Conservation (phyloP, 2,888 invertebrate species). For the Drosophila neonasuta region DNA sequence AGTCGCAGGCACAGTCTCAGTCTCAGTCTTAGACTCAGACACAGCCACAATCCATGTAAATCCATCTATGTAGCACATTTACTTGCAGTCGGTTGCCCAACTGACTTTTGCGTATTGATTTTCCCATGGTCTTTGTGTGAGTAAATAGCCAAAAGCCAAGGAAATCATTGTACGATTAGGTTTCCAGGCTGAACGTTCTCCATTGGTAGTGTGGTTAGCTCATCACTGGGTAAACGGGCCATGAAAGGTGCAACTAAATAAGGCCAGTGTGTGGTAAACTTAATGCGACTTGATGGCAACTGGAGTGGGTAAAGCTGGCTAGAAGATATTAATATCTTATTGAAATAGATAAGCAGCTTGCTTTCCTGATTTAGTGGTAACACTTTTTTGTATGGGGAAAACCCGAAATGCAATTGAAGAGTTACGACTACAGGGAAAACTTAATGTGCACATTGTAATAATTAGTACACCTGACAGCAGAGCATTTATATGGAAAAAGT, state of each 20-base stretch:
- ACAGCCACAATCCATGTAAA: slow-evolving; percentile 44
- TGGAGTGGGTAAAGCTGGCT: background rate
- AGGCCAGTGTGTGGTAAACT: slow-evolving; percentile 44
- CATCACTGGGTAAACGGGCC: slow-evolving; percentile 35
- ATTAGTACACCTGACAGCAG: too few relatives aligned
- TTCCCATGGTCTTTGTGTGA: slow-evolving; percentile 59
- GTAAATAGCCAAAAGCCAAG: slow-evolving; percentile 64
- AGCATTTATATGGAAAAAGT: too few relatives aligned
- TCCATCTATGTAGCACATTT: slow-evolving; percentile 68
- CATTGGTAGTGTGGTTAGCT: slow-evolving; percentile 21
- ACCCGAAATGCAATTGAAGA: too few relatives aligned
- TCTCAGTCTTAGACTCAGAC: slow-evolving; percentile 1
- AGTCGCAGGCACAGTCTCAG: slow-evolving; percentile 17
- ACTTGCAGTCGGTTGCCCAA: slow-evolving; percentile 25
- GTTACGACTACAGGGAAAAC: too few relatives aligned
- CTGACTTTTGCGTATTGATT: slow-evolving; percentile 58
- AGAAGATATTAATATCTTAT: background rate
- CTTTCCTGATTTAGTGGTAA: background rate
- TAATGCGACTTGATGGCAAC: slow-evolving; percentile 49
- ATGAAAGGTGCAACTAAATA: slow-evolving; percentile 33
- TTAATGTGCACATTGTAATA: too few relatives aligned
- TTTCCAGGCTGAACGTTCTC: slow-evolving; percentile 23
- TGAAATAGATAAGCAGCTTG: background rate
- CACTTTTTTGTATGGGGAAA: too few relatives aligned
- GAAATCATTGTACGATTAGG: slow-evolving; percentile 46